These are phyloP conservation scores for Anguilla rostrata DNA, from an alignment of 2,113 vertebrate species.

Conservation along the genomic window DNA sequence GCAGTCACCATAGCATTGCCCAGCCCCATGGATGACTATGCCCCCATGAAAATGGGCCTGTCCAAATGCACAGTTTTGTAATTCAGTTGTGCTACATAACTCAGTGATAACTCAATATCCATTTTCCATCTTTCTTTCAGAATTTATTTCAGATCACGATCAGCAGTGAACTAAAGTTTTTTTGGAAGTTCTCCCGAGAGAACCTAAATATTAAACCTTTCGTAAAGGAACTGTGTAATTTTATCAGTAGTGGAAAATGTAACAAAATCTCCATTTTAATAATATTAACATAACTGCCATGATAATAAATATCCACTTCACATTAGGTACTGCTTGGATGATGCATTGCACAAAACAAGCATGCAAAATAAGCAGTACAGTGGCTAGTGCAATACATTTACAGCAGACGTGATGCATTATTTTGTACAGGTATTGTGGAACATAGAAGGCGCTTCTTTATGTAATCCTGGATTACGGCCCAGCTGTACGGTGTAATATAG, in stretches of 20 bases:
- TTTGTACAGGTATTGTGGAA: slow-evolving; percentile 14
- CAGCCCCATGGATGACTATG: neutral
- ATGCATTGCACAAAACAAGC: no score
- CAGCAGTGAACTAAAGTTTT: neutral
- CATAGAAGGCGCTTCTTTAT: neutral
- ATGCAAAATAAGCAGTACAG: no score
- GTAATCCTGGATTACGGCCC: slow-evolving; percentile 20
- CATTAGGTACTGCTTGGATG: neutral
- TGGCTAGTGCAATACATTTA: neutral
- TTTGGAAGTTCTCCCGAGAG: neutral
- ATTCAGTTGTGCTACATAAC: neutral
- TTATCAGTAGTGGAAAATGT: neutral
- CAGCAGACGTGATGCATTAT: neutral
- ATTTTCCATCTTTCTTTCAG: neutral
- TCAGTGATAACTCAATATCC: no score
- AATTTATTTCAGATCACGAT: neutral
- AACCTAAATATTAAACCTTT: neutral
- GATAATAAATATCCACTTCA: neutral
- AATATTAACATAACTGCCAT: neutral
- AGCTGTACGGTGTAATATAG: neutral
- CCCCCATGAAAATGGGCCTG: neutral
- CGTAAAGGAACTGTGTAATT: neutral
- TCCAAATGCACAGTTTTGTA: neutral
- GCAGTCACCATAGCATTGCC: neutral
- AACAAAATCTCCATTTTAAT: neutral